A percentile compares a stretch with the other conserved stretches of the same genome.
These are phyloP conservation scores for Spea multiplicata DNA, from an alignment of 2,113 vertebrate genomes.

Conservation along the genomic window DNA sequence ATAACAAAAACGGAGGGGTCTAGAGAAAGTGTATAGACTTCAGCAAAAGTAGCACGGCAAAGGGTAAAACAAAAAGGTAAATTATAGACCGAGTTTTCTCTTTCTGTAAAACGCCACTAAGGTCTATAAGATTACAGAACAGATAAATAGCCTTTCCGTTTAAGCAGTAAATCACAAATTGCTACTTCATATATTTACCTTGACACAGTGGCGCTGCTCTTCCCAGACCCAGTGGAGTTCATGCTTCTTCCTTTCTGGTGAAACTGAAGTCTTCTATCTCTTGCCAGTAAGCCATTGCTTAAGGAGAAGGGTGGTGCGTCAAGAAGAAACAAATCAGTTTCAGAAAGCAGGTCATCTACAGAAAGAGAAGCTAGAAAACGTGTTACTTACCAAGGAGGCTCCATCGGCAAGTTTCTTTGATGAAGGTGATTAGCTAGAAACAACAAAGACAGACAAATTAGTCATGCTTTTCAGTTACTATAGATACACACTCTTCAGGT, in stretches of 20 bases:
- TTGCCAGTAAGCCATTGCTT: conserved; percentile 77
- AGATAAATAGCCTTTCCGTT: neutral
- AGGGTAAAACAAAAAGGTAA: too few species aligned
- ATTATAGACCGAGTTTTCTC: too few species aligned
- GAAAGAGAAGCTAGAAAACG: conserved; percentile 40
- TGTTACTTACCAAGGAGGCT: conserved; percentile 66
- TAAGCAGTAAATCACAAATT: too few species aligned
- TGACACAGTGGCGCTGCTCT: conserved; percentile 90
- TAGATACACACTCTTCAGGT: conserved; percentile 19
- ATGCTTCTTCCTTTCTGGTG: conserved; percentile 90
- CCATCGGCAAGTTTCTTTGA: conserved; percentile 64
- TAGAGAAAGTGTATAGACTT: too few species aligned
- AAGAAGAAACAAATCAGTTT: neutral
- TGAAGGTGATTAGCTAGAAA: conserved; percentile 79
- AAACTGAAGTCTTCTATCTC: conserved; percentile 84
- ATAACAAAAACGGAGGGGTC: too few species aligned
- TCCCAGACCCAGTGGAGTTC: conserved; percentile 95
- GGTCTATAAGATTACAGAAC: too few species aligned
- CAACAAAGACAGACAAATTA: conserved; percentile 48
- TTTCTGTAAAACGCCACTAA: too few species aligned
- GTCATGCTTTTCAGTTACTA: conserved; percentile 38
- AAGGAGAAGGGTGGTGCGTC: conserved; percentile 1
- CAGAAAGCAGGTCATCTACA: neutral
- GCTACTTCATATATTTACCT: conserved; percentile 69
- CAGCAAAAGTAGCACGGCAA: too few species aligned